A percentile compares a stretch with the other conserved stretches of the same genome.
Evolutionary conservation across 1,140 invertebrate genomes (phyloP).

Genomic region (Heliconius hewitsoni): DNA sequence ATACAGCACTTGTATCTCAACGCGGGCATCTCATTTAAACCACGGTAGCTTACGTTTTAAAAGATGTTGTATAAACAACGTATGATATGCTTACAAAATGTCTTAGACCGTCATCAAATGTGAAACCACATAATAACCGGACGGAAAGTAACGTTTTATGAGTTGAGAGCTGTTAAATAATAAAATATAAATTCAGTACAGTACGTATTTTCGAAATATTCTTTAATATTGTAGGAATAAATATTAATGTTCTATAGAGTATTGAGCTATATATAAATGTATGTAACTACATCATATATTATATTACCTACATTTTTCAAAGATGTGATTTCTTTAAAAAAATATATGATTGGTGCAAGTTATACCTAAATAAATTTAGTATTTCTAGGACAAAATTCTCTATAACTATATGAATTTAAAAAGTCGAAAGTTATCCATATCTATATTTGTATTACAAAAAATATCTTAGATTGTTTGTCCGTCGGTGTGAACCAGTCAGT

Average conservation of each 20-base stretch:
- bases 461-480: background rate
- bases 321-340: background rate
- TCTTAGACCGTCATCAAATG: conserved; percentile 39
- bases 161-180: conserved; percentile 18
- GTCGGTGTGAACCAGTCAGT: background rate
- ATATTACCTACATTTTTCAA: background rate
- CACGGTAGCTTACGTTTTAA: conserved; percentile 62
- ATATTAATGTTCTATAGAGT: background rate
- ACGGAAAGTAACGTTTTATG: conserved; percentile 11
- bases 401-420: background rate
- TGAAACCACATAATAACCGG: conserved; percentile 31
- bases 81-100: conserved; percentile 56
- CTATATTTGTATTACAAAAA: background rate
- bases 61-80: conserved; percentile 67
- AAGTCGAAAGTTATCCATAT: background rate
- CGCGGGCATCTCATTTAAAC: conserved; percentile 68
- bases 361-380: background rate
- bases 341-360: background rate
- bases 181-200: conserved; percentile 1
- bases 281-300: background rate
- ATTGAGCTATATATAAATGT: background rate
- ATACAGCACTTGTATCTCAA: conserved; percentile 72
- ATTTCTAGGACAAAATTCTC: background rate
- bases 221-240: background rate
- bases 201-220: no score